These are phyloP conservation scores for Australoheros scitulus DNA, from an alignment of 2,113 vertebrate species.

Conservation along the genomic window DNA sequence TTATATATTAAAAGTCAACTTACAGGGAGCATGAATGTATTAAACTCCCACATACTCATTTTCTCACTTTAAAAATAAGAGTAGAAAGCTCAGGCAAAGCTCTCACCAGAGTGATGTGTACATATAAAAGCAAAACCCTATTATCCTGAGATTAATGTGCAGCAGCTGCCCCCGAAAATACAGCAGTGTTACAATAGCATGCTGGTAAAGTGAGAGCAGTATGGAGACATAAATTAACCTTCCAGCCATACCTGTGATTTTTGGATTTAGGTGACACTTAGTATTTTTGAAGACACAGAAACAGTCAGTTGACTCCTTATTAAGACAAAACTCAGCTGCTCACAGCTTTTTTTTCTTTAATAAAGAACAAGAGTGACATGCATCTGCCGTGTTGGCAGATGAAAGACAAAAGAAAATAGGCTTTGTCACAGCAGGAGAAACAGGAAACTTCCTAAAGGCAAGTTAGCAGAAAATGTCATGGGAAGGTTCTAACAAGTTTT, in stretches of 20 bases:
- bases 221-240: neutral
- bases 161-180: slow-evolving; percentile 15
- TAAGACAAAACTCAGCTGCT: slow-evolving; percentile 27
- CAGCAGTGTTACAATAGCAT: neutral
- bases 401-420: slow-evolving; percentile 40
- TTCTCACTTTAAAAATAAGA: slow-evolving; percentile 9
- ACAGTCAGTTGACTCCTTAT: neutral
- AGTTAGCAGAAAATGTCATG: slow-evolving; percentile 6
- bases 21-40: slow-evolving; percentile 37
- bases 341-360: slow-evolving; percentile 12
- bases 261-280: neutral
- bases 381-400: neutral
- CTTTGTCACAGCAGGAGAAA: slow-evolving; percentile 30
- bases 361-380: neutral
- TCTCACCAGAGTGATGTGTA: neutral
- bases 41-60: slow-evolving; percentile 51
- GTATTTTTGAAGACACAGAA: neutral
- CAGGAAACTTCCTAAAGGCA: neutral
- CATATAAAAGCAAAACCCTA: neutral
- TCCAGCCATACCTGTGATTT: neutral
- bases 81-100: neutral
- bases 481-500: neutral
- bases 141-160: slow-evolving; percentile 24
- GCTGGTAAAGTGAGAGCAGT: neutral
- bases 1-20: slow-evolving; percentile 63